Base-by-base conservation (phyloP, 2,888 invertebrate genomes). In the Aporophyla lueneburgensis region DNA sequence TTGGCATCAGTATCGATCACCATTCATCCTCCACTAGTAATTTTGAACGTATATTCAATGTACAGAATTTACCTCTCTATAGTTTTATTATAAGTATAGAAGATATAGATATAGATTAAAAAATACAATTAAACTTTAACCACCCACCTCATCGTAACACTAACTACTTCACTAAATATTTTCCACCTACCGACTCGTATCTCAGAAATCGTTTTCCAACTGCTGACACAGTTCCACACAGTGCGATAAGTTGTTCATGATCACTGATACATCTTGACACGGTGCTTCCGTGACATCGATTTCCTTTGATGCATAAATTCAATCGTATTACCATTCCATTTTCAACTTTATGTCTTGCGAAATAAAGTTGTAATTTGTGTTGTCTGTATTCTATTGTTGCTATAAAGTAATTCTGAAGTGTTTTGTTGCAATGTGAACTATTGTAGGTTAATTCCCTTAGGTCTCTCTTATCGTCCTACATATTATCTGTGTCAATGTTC, bases 391-490 rank as follows among this genome's bases (percentile, higher is more conserved):
- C 40, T 33, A 83, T 85, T 84, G 83, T 84, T 78, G 77, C 56
- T 80, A 59, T 83, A 85, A 76, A 71, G 78, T 79, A 70, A 77
- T 82, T 80, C 84, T 83, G 77, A 83, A 84, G 81, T 82, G 86
- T 86, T 87, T 86, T 87, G 84, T 83, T 80, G 80, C 81, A 81
- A 80, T 72, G 79, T 81, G 83, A 76, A 84, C 85, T 84, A 79
- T 87, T 84, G 87, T 87, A 78, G 87, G 78, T 85, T 83, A 87
- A 86, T 83, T 86, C 79, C 79, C 79, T 79, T 76, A 86, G 86
- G 87, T 84, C 80, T 87, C 77, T 83, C 74, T 73, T 72, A 79
- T 80, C 76, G 87, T 81, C 70, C 86, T 78, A 87, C 78, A 81
- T 86, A 59, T 71, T 75, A 83, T 81, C 62, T 85, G 27, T 85